Conservation (phyloP, 2,113 vertebrate genomes). For the Colaptes auratus region DNA sequence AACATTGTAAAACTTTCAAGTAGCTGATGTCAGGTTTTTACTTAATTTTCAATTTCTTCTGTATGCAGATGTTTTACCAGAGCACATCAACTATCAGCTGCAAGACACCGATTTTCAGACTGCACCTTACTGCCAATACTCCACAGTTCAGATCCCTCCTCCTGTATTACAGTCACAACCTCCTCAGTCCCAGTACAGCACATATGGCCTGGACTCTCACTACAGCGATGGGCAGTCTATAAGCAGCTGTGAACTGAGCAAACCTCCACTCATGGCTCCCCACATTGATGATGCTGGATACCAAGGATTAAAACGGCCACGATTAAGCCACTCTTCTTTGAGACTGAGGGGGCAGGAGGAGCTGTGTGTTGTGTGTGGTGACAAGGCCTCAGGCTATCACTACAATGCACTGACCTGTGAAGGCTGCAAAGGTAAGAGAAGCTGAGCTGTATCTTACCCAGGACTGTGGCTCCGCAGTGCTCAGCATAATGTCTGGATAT, state of each 20-base stretch:
- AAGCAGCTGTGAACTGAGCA: constrained; percentile 73
- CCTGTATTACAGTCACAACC: constrained; percentile 74
- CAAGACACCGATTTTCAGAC: constrained; percentile 86
- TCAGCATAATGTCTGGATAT: neutral
- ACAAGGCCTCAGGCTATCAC: constrained; percentile 94
- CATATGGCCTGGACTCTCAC: constrained; percentile 77
- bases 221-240: constrained; percentile 66
- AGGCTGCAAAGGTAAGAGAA: constrained; percentile 90
- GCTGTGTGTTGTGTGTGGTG: constrained; percentile 92
- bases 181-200: constrained; percentile 77
- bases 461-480: neutral
- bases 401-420: constrained; percentile 96
- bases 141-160: constrained; percentile 81
- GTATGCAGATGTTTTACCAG: constrained; percentile 84
- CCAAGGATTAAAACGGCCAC: constrained; percentile 77
- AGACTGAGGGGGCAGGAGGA: constrained; percentile 86
- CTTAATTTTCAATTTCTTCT: neutral
- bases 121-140: constrained; percentile 83
- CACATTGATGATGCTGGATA: constrained; percentile 35
- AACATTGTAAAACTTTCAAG: neutral
- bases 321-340: constrained; percentile 74
- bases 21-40: neutral
- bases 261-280: constrained; percentile 61
- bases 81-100: constrained; percentile 86
- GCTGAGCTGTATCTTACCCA: neutral